phyloP scores from a whole-genome alignment of 1,140 invertebrate species.

The Mercenaria mercenaria region DNA sequence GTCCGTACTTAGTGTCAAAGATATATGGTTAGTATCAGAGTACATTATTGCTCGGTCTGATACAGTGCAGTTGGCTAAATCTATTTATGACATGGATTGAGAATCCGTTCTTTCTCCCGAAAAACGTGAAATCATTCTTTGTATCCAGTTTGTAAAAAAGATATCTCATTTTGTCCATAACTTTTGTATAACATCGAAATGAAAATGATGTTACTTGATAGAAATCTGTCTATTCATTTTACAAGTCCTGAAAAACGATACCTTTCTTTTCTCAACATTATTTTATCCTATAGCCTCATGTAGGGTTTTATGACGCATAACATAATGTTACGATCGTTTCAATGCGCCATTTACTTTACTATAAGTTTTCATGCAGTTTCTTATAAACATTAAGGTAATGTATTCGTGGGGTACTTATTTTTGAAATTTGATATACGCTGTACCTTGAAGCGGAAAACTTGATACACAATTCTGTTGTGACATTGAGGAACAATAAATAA shows the following conservation, averaged over 20 bases:
- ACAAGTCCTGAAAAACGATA: neutral
- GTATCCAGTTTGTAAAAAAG: too few relatives aligned
- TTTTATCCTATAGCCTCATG: neutral
- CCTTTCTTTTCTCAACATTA: neutral
- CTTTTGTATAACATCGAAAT: too few relatives aligned
- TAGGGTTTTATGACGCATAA: neutral
- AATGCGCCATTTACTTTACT: neutral
- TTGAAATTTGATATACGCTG: constrained; percentile 12
- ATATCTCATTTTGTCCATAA: too few relatives aligned
- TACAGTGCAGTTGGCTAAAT: too few relatives aligned
- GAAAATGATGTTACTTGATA: too few relatives aligned
- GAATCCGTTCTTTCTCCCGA: too few relatives aligned
- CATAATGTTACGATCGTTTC: neutral
- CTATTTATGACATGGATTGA: too few relatives aligned
- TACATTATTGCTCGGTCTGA: too few relatives aligned
- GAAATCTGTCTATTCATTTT: neutral
- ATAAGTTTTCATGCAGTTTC: neutral
- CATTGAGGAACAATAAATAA: neutral
- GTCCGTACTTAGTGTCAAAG: too few relatives aligned
- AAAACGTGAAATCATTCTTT: too few relatives aligned
- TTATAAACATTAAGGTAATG: constrained; percentile 19
- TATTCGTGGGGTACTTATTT: neutral
- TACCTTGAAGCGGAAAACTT: constrained; percentile 15
- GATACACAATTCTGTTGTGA: constrained; percentile 4
- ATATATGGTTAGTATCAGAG: too few relatives aligned